Evolutionary conservation across 2,113 vertebrate genomes (phyloP), one percentile per base, ranked within the genome.

Genomic region (Cryptotis parvus): DNA sequence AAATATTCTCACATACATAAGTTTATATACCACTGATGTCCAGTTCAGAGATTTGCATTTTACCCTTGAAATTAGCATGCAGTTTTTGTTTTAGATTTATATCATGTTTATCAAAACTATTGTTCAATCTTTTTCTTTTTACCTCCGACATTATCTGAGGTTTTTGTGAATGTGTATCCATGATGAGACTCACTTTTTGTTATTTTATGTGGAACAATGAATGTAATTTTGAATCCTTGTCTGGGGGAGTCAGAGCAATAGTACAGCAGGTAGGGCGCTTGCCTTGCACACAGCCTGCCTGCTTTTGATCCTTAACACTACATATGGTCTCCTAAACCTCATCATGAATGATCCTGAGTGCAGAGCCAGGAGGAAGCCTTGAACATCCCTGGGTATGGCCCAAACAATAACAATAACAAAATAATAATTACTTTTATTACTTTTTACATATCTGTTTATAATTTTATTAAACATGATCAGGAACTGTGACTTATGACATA

Each of bases 401-500:
- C 55, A 58, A 58, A 58, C 15, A 55, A 4, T 16, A 55, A 4
- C 52, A 55, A 55, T 7, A 58, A 22, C 20, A 58, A 52, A 52
- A 58, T 20, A 24, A 20, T 22, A 18, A 58, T 61, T 52, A 72
- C 74, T 55, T 41, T 63, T 15, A n/a, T 81, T 35, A 88, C 10
- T 20, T 61, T 92, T 76, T 66, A 84, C 75, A 49, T 94, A 70
- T 35, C 22, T 82, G 15, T 85, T 66, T 89, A 37, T 61, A 43
- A 66, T 2, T 41, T 73, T 68, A 76, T 14, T 88, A 24, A 85
- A 61, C 26, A 66, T 49, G n/a, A 72, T 72, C 35, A 49, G 45
- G 92, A 68, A 77, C 52, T 31, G 68, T 80, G 33, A 41, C 31
- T 33, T 89, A 37, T 68, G 58, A 75, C 24, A 55, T 35, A 9